Conservation (phyloP, 2,797 vertebrate species). For the Philypnodon macrostomus region DNA sequence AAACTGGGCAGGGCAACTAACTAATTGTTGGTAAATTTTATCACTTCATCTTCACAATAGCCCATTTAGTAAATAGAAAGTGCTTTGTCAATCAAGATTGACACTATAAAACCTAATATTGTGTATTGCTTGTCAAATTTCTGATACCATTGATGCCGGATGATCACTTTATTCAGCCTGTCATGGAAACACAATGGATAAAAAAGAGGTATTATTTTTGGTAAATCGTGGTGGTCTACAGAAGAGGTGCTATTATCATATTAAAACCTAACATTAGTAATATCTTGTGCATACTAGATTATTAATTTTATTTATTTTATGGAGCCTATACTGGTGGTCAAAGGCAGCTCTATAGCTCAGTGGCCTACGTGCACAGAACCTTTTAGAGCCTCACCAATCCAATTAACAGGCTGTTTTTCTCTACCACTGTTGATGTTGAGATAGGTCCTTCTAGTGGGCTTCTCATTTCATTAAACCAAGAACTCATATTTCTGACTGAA, state of each 20-base stretch:
- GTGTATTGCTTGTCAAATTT: conserved; percentile 2
- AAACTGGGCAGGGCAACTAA: too few relatives aligned
- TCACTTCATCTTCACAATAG: too few relatives aligned
- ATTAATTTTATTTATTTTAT: conserved; percentile 61
- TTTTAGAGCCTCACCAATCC: conserved; percentile 71
- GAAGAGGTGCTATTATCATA: conserved; percentile 27
- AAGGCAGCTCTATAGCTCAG: conserved; percentile 48
- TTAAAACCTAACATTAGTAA: conserved; percentile 64
- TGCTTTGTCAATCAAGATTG: too few relatives aligned
- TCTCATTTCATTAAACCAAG: conserved; percentile 68
- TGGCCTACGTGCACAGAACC: conserved; percentile 63
- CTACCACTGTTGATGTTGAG: conserved; percentile 63
- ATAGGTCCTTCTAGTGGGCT: conserved; percentile 63
- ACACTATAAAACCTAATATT: too few relatives aligned
- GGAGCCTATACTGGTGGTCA: conserved; percentile 43
- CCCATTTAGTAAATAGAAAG: too few relatives aligned
- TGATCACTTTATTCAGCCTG: background rate
- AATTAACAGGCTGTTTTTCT: conserved; percentile 62
- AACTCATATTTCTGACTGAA: conserved; percentile 66
- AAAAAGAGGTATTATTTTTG: conserved; percentile 4
- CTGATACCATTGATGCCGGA: conserved; percentile 3
- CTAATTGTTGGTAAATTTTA: too few relatives aligned
- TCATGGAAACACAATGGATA: background rate
- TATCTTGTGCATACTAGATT: conserved; percentile 55
- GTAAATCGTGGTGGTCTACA: conserved; percentile 6